Base-by-base conservation (phyloP, 2,797 vertebrate species). In the Tenualosa thibaudeaui region DNA sequence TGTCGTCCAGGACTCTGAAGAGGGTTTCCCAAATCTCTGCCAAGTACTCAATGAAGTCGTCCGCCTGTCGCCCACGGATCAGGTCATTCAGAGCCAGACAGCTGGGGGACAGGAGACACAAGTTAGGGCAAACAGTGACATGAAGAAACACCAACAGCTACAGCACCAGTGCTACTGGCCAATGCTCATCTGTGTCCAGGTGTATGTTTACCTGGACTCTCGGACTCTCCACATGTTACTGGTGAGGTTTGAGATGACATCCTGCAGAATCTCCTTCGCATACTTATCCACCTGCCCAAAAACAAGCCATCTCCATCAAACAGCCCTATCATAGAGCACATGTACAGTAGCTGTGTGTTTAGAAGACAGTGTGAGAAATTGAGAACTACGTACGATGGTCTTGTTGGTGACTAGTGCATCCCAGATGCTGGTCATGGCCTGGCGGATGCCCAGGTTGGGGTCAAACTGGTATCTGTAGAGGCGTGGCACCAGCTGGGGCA, bases 371-470 rank as follows among this genome's bases (percentile, higher is more conserved):
- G 15, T 6, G 56, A n/a, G 22, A 22, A 19, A 1, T 40, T 0
- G 68, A 75, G 68, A 40, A 3, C 60, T 51, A 93, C 96, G 92
- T 94, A 97, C 98, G 90, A 92, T 92, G 0, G 95, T 96, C 91
- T 99, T 99, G 90, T 99, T 98, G 0, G 97, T 98, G 90, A 99
- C 98, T 83, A 99, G 86, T 0, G 98, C 98, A 51, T 98, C 98
- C 98, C 98, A 99, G 93, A 99, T 99, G 94, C 98, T 98, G 82
- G 97, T 99, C 98, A 99, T 99, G 78, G 98, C 98, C 91, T 98
- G 97, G 50, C 98, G 96, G 90, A 99, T 97, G 87, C 95, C 96
- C 91, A 98, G 92, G 92, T 99, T 99, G 82, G 98, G 98, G 90
- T 99, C 98, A 94, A 99, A 99, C 93, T 99, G 98, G 89, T 99